Percentiles rank a stretch among this genome's conserved stretches.
phyloP scores from a whole-genome alignment of 2,888 invertebrate species.

The Athalia cordata region DNA sequence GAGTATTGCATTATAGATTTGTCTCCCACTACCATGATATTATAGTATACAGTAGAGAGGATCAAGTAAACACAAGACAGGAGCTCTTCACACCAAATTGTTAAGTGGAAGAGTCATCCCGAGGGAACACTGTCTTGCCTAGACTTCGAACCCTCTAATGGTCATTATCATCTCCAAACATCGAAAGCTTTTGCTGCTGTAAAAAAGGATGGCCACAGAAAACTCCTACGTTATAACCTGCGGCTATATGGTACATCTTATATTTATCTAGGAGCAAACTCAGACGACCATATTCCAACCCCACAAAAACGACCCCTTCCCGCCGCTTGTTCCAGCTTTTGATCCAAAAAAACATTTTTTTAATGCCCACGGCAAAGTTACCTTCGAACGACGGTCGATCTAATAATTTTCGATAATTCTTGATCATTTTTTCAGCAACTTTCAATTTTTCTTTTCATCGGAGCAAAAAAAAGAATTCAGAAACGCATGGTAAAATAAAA shows the following conservation, averaged over 20 bases:
- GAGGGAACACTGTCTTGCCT: slow-evolving; percentile 53
- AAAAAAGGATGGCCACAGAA: background rate
- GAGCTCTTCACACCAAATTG: slow-evolving; percentile 64
- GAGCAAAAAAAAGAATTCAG: too few relatives aligned
- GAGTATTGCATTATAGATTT: slow-evolving; percentile 2
- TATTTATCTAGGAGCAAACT: slow-evolving; percentile 40
- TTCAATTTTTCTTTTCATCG: too few relatives aligned
- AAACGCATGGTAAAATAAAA: too few relatives aligned
- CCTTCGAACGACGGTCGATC: too few relatives aligned
- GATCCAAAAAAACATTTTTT: background rate
- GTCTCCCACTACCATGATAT: slow-evolving; percentile 25
- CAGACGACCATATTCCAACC: background rate
- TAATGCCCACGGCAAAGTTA: too few relatives aligned
- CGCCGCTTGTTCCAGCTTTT: background rate
- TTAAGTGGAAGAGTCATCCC: slow-evolving; percentile 67
- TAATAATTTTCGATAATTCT: too few relatives aligned
- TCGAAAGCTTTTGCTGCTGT: slow-evolving; percentile 31
- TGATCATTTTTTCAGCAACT: too few relatives aligned
- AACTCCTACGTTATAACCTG: too few relatives aligned
- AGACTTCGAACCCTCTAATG: slow-evolving; percentile 58
- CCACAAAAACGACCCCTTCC: background rate
- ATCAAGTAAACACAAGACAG: slow-evolving; percentile 63
- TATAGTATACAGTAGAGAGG: background rate
- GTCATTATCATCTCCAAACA: slow-evolving; percentile 65
- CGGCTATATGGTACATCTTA: background rate